Evolutionary conservation across 2,888 invertebrate genomes (phyloP).

Genomic region (Mesorhabditis sp.): DNA sequence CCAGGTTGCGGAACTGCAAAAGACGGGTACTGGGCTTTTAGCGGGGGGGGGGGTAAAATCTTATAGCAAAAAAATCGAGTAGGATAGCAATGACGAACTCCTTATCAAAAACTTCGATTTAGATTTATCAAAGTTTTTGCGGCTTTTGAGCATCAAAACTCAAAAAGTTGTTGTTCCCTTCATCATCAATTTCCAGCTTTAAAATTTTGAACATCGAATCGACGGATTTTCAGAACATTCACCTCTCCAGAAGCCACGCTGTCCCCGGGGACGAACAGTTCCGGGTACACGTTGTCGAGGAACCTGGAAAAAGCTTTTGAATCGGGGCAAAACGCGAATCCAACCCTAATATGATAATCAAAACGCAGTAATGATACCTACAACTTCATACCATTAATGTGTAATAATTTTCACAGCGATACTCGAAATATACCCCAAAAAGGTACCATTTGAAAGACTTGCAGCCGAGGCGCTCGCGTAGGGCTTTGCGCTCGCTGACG

Average conservation of each 20-base stretch:
- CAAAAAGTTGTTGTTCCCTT: constrained; percentile 73
- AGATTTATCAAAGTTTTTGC: constrained; percentile 94
- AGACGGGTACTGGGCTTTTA: not conserved
- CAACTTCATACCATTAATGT: not conserved
- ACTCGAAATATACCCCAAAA: constrained; percentile 59
- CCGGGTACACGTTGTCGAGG: constrained; percentile 93
- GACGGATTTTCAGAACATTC: constrained; percentile 33
- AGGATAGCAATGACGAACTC: constrained; percentile 94
- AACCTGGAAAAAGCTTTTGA: constrained; percentile 61
- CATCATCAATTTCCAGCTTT: constrained; percentile 50
- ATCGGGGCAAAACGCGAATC: no score
- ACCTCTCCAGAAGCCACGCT: constrained; percentile 97
- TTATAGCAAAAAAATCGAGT: no score
- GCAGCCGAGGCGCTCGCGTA: constrained; percentile 82
- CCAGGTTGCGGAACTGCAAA: constrained; percentile 54
- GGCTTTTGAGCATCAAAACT: constrained; percentile 85
- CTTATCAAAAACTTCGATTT: constrained; percentile 96
- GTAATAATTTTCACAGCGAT: no score
- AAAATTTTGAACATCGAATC: constrained; percentile 22
- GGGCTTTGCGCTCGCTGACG: constrained; percentile 74
- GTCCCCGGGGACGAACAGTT: constrained; percentile 89
- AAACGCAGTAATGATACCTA: no score
- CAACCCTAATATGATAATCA: no score
- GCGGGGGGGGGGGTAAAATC: no score
- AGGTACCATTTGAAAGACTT: constrained; percentile 88